Evolutionary conservation across 2,113 vertebrate genomes (phyloP), one percentile per base, ranked within the genome.

Genomic region (Circaetus cinerascens): DNA sequence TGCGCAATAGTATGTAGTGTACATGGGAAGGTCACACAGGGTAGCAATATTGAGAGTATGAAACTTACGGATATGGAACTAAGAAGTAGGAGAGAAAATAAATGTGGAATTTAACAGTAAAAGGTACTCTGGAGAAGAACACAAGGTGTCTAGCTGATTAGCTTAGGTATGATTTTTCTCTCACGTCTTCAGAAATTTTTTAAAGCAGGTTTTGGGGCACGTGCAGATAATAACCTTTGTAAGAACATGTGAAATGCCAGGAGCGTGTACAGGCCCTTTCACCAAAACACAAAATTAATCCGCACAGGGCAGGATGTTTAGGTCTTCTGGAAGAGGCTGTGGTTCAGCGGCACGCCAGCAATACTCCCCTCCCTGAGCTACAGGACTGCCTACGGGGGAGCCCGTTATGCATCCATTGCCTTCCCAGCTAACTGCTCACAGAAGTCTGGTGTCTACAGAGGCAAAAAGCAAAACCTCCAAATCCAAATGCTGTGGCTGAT

Each of bases 21-120:
- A 15, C 0, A 3, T 79, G 32, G n/a, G 17, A 79, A 13, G 9
- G 21, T 77, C 34, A 46, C 1, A 1, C 32, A 10, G 0, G 0
- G 46, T 14, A n/a, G 7, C 29, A 56, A 9, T 62, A 66, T 13
- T 1, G 3, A 55, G 17, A 74, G 27, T 15, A 34, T 26, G 30
- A 71, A 60, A 51, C 17, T 23, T 27, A 36, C 1, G 2, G 17
- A 15, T 46, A 43, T 0, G 1, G 38, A 45, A 63, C 53, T 15
- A 40, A 38, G 27, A 60, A 62, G 36, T 30, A 18, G 23, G 12
- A 43, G 21, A 73, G 40, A 68, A 81, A 85, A 87, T 11, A n/a
- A 62, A 40, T 19, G 11, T 57, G 34, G 60, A 34, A 40, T 77
- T 48, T 36, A n/a, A 56, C 16, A 80, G 8, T 68, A 34, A 51